A percentile compares a stretch with the other conserved stretches of the same genome.
These are phyloP conservation scores for Promerops cafer DNA, from an alignment of 2,113 vertebrate species.

Conservation along the genomic window DNA sequence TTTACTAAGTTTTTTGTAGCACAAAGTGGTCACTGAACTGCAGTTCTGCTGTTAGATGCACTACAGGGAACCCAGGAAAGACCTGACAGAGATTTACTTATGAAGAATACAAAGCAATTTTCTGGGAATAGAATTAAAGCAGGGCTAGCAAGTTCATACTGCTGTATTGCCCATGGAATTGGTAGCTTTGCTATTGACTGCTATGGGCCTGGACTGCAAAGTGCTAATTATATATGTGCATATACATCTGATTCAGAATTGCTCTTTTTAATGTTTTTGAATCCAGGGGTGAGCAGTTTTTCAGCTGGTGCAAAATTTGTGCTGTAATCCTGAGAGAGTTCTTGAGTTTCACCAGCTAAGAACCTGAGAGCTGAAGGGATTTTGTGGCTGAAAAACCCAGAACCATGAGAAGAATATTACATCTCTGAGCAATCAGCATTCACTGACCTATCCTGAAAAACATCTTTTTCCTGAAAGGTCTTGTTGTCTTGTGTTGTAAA, in stretches of 20 bases:
- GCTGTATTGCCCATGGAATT: not conserved
- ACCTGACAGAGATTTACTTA: not conserved
- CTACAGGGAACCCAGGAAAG: not conserved
- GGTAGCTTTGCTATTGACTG: not conserved
- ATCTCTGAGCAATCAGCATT: not conserved
- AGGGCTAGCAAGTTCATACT: not conserved
- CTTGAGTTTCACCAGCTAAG: not conserved
- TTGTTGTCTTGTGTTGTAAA: not conserved
- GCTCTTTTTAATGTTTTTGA: not conserved
- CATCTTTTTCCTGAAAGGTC: not conserved
- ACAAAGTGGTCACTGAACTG: not conserved
- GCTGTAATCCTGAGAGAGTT: not conserved
- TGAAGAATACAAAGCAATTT: not conserved
- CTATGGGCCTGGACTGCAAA: not conserved
- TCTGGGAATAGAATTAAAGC: not conserved
- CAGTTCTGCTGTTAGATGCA: not conserved
- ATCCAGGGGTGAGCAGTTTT: not conserved
- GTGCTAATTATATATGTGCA: not conserved
- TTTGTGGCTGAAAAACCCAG: not conserved
- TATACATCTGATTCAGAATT: not conserved
- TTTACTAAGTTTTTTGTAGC: not conserved
- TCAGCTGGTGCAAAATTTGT: not conserved
- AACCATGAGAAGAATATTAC: not conserved
- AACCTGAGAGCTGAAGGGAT: not conserved
- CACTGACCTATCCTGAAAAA: not conserved